Percentiles rank a stretch among this genome's conserved stretches.
These are phyloP conservation scores for Dendrolimus houi DNA, from an alignment of 2,888 invertebrate species.

Conservation along the genomic window DNA sequence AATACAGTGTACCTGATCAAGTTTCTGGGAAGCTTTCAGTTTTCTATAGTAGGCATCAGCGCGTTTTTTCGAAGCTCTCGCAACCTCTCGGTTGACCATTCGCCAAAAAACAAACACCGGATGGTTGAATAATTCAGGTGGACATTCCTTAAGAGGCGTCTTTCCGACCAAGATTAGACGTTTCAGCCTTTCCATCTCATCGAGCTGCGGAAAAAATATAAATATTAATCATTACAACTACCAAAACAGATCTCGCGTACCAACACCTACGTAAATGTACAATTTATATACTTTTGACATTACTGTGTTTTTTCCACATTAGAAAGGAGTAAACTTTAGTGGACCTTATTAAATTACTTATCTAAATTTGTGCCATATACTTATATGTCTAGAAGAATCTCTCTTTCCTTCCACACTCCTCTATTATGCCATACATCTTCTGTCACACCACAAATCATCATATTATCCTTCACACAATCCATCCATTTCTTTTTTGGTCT, in stretches of 20 bases:
- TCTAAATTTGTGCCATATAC: no score
- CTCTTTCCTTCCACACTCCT: no score
- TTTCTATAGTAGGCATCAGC: constrained; percentile 65
- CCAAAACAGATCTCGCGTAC: no score
- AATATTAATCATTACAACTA: neutral
- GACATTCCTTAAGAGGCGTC: constrained; percentile 80
- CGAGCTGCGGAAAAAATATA: constrained; percentile 50
- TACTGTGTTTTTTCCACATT: no score
- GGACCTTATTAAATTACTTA: no score
- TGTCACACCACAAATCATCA: no score
- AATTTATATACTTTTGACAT: no score
- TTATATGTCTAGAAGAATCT: no score
- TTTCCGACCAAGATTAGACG: constrained; percentile 80
- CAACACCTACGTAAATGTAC: neutral
- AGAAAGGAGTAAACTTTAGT: no score
- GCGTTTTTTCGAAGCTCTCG: constrained; percentile 59
- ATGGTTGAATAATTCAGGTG: constrained; percentile 79
- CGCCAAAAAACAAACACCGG: constrained; percentile 82
- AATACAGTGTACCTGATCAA: constrained; percentile 37
- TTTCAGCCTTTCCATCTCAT: constrained; percentile 82
- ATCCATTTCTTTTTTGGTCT: no score
- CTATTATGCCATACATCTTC: no score
- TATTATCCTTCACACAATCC: no score
- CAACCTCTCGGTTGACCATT: constrained; percentile 71
- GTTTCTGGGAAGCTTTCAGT: constrained; percentile 49